Evolutionary conservation across 2,888 invertebrate genomes (phyloP).

Genomic region (Drosophila ustulata): DNA sequence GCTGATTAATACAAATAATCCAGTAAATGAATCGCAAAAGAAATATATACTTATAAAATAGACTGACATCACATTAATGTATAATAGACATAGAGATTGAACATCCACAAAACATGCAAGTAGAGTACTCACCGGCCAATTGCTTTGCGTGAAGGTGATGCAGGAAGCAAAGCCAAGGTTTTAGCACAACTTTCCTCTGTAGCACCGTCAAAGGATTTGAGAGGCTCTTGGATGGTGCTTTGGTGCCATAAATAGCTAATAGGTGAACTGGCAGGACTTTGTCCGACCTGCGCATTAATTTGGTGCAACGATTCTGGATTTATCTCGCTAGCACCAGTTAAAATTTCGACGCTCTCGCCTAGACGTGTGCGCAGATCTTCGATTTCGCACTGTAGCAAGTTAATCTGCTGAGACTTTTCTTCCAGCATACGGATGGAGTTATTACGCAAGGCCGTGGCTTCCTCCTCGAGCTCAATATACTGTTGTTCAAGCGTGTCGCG

Average conservation of each 20-base stretch:
- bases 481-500: conserved; percentile 89
- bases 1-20: no score
- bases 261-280: conserved; percentile 85
- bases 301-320: conserved; percentile 67
- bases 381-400: conserved; percentile 86
- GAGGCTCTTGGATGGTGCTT: conserved; percentile 85
- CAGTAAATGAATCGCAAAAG: not conserved
- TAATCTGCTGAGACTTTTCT: conserved; percentile 87
- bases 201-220: conserved; percentile 80
- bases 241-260: conserved; percentile 86
- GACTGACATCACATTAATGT: not conserved
- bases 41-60: not conserved
- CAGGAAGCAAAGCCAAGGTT: conserved; percentile 49
- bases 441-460: conserved; percentile 87
- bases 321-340: conserved; percentile 83
- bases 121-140: conserved; percentile 71
- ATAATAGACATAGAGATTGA: not conserved
- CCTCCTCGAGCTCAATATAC: conserved; percentile 90
- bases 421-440: conserved; percentile 86
- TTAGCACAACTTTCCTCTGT: conserved; percentile 54
- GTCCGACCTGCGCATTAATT: conserved; percentile 52
- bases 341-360: conserved; percentile 83
- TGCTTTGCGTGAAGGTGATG: conserved; percentile 68
- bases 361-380: conserved; percentile 84
- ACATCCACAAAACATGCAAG: conserved; percentile 25